These are phyloP conservation scores for Sinocyclocheilus anophthalmus DNA, from an alignment of 2,113 vertebrate species.

Conservation along the genomic window DNA sequence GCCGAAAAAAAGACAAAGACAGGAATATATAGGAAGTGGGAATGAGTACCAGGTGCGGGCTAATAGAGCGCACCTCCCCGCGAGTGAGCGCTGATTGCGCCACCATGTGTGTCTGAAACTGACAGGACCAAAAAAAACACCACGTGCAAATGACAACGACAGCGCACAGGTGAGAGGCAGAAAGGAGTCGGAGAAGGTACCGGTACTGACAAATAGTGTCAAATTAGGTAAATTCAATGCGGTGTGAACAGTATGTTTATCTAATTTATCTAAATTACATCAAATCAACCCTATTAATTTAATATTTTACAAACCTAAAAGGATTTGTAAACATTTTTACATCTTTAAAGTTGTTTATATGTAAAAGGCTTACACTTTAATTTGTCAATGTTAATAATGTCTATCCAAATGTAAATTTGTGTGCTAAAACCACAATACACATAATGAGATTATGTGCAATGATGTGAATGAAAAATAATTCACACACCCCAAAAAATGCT, in stretches of 20 bases:
- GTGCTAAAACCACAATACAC: background rate
- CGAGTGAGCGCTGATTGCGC: no score
- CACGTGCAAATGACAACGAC: no score
- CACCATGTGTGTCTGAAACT: no score
- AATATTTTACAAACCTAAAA: background rate
- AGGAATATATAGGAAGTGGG: no score
- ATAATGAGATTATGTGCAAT: background rate
- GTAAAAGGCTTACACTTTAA: background rate
- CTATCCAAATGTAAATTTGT: background rate
- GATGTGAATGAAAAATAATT: background rate
- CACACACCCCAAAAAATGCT: background rate
- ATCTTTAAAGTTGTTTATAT: background rate
- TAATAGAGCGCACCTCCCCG: no score
- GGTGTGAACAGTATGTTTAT: background rate
- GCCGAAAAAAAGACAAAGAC: no score
- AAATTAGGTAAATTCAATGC: background rate
- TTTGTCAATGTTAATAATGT: background rate
- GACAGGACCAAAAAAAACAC: no score
- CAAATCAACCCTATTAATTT: background rate
- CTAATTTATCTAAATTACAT: no score
- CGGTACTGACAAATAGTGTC: background rate
- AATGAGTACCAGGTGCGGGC: no score
- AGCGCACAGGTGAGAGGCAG: no score
- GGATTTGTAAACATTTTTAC: background rate
- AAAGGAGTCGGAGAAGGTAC: no score